These are phyloP conservation scores for Dorcus hopei DNA, from an alignment of 2,888 invertebrate species.

Conservation along the genomic window DNA sequence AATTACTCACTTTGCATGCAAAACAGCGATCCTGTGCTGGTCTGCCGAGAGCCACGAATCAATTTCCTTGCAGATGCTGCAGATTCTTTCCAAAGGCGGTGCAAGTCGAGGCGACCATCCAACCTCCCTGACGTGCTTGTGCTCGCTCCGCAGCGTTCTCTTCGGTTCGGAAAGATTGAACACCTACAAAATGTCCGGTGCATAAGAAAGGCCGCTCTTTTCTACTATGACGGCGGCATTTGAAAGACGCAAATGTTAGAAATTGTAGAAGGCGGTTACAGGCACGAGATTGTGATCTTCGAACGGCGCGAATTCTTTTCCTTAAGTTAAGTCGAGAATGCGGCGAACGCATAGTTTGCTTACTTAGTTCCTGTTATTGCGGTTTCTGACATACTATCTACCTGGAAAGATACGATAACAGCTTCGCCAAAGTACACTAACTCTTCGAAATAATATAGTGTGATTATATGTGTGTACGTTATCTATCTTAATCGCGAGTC, in stretches of 20 bases:
- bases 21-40: constrained; percentile 79
- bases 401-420: no score
- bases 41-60: constrained; percentile 87
- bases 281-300: not conserved
- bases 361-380: no score
- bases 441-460: no score
- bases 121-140: constrained; percentile 69
- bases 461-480: no score
- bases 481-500: no score
- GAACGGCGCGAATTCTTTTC: not conserved
- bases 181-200: constrained; percentile 58
- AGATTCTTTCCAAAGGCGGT: constrained; percentile 84
- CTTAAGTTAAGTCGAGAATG: not conserved
- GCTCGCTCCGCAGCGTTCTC: constrained; percentile 62
- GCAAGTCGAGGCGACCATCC: constrained; percentile 86
- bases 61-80: constrained; percentile 89
- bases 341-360: no score
- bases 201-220: not conserved
- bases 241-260: not conserved
- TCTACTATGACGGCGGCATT: not conserved
- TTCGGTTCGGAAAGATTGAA: constrained; percentile 78
- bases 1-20: constrained; percentile 73
- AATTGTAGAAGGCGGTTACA: not conserved
- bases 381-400: no score
- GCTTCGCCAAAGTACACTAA: no score